These are phyloP conservation scores for Cataglyphis altisquamis DNA, from an alignment of 2,888 invertebrate genomes.

Conservation along the genomic window DNA sequence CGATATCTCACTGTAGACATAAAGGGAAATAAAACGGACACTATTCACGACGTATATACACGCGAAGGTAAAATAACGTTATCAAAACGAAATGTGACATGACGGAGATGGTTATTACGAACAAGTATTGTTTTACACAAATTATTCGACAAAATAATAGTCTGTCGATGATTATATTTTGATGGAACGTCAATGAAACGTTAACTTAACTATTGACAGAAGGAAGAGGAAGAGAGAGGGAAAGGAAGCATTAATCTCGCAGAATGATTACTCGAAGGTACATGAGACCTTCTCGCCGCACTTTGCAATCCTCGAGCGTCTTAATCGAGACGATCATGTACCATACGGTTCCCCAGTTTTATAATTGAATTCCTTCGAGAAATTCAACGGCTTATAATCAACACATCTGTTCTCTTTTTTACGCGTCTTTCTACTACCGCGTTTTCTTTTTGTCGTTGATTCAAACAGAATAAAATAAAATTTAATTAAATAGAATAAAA, in stretches of 20 bases:
- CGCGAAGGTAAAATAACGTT: conserved; percentile 1
- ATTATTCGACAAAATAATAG: conserved; percentile 14
- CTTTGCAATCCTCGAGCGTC: conserved; percentile 41
- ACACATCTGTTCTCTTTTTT: conserved; percentile 2
- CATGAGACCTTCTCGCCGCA: not conserved
- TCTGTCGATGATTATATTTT: conserved; percentile 13
- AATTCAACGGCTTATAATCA: conserved; percentile 45
- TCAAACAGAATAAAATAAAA: not conserved
- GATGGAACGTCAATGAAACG: not conserved
- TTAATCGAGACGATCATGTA: conserved; percentile 52
- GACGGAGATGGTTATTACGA: not conserved
- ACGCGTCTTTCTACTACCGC: not conserved
- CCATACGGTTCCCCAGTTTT: conserved; percentile 9
- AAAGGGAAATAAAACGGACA: conserved; percentile 23
- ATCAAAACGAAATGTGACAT: not conserved
- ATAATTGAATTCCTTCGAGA: conserved; percentile 69
- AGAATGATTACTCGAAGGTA: conserved; percentile 21
- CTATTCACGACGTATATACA: not conserved
- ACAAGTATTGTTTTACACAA: conserved; percentile 7
- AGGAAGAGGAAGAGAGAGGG: not conserved
- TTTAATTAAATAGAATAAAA: not conserved
- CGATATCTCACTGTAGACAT: conserved; percentile 24
- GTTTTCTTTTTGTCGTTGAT: conserved; percentile 2
- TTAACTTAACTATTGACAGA: not conserved
- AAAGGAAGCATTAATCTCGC: conserved; percentile 4